These are phyloP conservation scores for Hemicordylus capensis DNA, from an alignment of 2,113 vertebrate genomes.

Conservation along the genomic window DNA sequence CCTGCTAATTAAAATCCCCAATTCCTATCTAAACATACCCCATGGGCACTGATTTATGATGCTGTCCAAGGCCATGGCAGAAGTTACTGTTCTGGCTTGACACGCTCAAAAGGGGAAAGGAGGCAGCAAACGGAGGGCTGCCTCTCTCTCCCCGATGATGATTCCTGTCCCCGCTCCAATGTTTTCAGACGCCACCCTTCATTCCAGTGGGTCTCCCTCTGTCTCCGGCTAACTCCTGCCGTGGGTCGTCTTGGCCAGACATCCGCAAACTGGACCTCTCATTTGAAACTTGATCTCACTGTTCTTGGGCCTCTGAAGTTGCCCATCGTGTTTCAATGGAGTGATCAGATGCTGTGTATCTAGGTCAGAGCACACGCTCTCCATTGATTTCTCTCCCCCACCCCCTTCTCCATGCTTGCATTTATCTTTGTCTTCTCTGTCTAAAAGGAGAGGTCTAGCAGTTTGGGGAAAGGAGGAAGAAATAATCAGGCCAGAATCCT, in stretches of 20 bases:
- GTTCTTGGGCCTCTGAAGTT: not conserved
- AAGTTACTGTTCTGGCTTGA: not conserved
- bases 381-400: not conserved
- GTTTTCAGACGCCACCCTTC: not conserved
- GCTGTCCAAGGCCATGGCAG: not conserved
- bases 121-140: not conserved
- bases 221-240: not conserved
- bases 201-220: not conserved
- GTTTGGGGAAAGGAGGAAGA: not conserved
- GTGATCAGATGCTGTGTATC: not conserved
- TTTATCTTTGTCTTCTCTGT: not conserved
- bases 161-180: not conserved
- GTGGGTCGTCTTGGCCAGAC: not conserved
- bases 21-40: not conserved
- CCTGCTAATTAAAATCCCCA: not conserved
- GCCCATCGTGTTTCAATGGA: not conserved
- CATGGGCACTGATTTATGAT: not conserved
- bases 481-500: not conserved
- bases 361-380: not conserved
- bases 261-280: not conserved
- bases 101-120: no score
- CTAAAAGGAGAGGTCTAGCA: not conserved
- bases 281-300: not conserved
- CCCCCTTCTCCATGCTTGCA: not conserved
- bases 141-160: no score